phyloP scores from a whole-genome alignment of 2,113 vertebrate genomes.

The Prunella fulvescens region DNA sequence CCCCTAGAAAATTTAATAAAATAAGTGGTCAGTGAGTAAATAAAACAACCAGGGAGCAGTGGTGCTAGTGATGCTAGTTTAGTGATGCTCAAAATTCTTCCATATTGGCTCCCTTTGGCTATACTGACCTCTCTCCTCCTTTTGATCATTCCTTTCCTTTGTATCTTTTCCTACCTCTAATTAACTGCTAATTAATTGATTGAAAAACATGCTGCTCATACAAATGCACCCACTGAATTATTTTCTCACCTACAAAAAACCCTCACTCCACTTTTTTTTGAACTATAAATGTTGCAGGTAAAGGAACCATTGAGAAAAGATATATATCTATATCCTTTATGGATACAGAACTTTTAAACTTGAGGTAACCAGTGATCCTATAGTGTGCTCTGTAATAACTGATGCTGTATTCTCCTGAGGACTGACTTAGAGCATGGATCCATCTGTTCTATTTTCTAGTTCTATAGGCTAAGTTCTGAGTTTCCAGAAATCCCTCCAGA shows the following conservation, averaged over 20 bases:
- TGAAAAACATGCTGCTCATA: neutral
- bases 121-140: neutral
- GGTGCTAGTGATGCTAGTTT: neutral
- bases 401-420: neutral
- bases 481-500: neutral
- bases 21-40: neutral
- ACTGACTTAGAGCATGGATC: neutral
- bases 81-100: neutral
- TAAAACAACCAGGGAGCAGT: neutral
- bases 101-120: neutral
- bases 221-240: neutral
- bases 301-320: neutral
- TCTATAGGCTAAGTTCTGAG: neutral
- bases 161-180: neutral
- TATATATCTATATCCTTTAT: neutral
- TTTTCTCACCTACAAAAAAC: neutral
- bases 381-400: neutral
- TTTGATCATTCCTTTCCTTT: neutral
- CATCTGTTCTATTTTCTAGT: neutral
- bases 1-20: neutral
- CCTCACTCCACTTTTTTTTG: neutral
- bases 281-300: neutral
- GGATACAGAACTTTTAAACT: neutral
- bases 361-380: neutral
- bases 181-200: neutral